These are phyloP conservation scores for Squalus acanthias DNA, from an alignment of 2,797 vertebrate genomes.

Conservation along the genomic window DNA sequence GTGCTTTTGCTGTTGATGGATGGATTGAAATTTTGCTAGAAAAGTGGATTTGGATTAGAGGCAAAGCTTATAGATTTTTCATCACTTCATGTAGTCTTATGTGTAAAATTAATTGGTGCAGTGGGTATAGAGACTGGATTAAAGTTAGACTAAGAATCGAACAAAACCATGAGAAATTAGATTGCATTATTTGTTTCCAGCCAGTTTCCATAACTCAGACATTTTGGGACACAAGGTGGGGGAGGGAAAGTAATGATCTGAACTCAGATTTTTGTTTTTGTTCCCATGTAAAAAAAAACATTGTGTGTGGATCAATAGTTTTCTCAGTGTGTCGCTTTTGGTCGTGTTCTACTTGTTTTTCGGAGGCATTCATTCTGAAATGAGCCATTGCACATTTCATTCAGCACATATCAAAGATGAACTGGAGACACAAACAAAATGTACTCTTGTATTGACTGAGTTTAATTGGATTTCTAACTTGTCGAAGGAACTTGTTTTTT, in stretches of 20 bases:
- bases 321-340: not conserved
- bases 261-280: not conserved
- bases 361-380: not conserved
- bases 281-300: not conserved
- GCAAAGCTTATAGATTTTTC: slow-evolving; percentile 48
- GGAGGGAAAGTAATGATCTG: slow-evolving; percentile 40
- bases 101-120: slow-evolving; percentile 44
- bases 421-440: not conserved
- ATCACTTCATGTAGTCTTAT: slow-evolving; percentile 42
- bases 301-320: slow-evolving; percentile 10
- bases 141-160: slow-evolving; percentile 48
- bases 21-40: slow-evolving; percentile 22
- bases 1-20: slow-evolving; percentile 41
- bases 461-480: slow-evolving; percentile 5
- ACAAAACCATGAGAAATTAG: slow-evolving; percentile 53
- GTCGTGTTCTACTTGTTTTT: not conserved
- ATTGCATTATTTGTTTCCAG: slow-evolving; percentile 54
- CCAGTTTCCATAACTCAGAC: slow-evolving; percentile 64
- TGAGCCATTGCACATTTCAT: slow-evolving; percentile 2
- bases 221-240: slow-evolving; percentile 57
- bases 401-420: not conserved
- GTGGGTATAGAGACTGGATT: slow-evolving; percentile 20
- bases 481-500: not conserved
- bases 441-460: not conserved
- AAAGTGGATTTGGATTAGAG: slow-evolving; percentile 41